Evolutionary conservation across 2,888 invertebrate species (phyloP), one percentile per base, ranked within the genome.

Genomic region (Amblyteles armatorius): DNA sequence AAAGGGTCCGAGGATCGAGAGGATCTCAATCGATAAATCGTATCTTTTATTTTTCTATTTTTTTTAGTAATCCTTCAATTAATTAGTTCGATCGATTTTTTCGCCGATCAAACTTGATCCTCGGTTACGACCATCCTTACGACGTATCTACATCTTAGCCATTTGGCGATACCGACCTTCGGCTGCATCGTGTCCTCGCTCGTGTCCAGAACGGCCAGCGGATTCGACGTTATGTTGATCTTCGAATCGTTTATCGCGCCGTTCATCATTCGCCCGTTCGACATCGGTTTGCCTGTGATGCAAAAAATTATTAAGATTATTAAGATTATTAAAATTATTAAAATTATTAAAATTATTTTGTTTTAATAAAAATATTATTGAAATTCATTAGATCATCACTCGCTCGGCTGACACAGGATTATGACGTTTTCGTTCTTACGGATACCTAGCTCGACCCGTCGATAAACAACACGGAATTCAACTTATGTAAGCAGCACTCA

Each of bases 191-290:
- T 89, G 71, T 93, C 97, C 95, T 97, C 97, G 89, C 96, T 95
- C 90, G 95, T 94, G 82, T 94, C 94, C 80, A 95, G 94, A 87
- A 95, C 95, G 55, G 97, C 97, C 93, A 97, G 95, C 40, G 97
- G 97, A 94, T 97, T 97, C 78, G 96, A 96, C 5, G 97, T 97
- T 90, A 97, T 97, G 80, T 97, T 97, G 91, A 97, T 96, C 87
- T 94, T 94, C n/a, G 94, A 94, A 82, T 94, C 94, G 26, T 93
- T 92, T 26, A 93, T 91, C 69, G 93, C 93, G 16, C 94, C 94
- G 83, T 94, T 94, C 88, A 93, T 93, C 85, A 93, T 93, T 87
- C 94, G 91, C 83, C 93, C 94, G 85, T 93, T 94, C 55, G 92
- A 91, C 88, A 93, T 93, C 52, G 93, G 90, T 88, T 94, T 92